Evolutionary conservation across 2,113 vertebrate genomes (phyloP), one percentile per base, ranked within the genome.

Genomic region (Ardeotis arabs): DNA sequence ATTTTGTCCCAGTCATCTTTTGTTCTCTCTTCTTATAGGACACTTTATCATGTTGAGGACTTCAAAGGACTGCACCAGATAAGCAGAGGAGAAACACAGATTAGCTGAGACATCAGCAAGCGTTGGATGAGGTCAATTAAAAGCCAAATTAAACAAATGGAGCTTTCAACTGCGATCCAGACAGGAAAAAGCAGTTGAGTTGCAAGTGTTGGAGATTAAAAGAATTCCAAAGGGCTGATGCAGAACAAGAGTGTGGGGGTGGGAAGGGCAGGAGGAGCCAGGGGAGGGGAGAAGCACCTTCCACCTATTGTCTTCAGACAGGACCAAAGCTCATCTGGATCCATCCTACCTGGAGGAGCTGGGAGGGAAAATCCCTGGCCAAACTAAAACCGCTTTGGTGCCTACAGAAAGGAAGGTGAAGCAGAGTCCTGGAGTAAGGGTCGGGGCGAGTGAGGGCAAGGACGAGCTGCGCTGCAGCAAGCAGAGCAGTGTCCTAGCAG

Each of bases 141-240:
- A 96, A 96, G 96, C 93, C 91, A 96, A 93, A 97, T 93, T 93
- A 97, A 97, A 97, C 85, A 97, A 95, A 84, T 44, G 64, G 45
- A 88, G 68, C 50, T 85, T 95, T 97, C 89, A 96, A 60, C 73
- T 94, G 22, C 5, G 1, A 93, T 94, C 97, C 94, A 95, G 76
- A 87, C 74, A 97, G 93, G 95, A 97, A 95, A 80, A 85, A 52
- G 23, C 49, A 91, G 74, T 93, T 2, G 1, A 64, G 86, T 96
- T 82, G 62, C 60, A 92, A 73, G 91, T 23, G 70, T 76, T 94
- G 62, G 77, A 95, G 93, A 97, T 95, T 11, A 96, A 97, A 96
- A 90, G 87, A 93, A 98, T 97, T 97, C 96, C 96, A 90, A 68
- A 88, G 60, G 78, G 72, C 75, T 96, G 93, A 98, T 91, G 77